Evolutionary conservation across 2,888 invertebrate species (phyloP).

Genomic region (Pseudococcus jackbeardsleyi): DNA sequence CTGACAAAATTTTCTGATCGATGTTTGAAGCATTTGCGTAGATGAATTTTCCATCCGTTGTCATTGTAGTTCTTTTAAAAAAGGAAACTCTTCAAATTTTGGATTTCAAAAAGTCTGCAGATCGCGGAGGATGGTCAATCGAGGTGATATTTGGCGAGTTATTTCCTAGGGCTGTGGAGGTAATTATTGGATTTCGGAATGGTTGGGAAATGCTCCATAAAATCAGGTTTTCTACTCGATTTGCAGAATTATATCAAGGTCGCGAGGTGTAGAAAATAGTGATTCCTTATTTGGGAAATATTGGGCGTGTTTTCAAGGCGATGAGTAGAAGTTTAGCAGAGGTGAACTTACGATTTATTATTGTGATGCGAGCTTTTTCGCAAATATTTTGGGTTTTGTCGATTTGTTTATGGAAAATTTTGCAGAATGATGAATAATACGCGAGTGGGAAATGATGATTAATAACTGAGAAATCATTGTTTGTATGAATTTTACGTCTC

Average conservation of each 20-base stretch:
- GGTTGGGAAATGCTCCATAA: neutral
- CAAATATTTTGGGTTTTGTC: neutral
- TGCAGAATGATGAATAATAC: neutral
- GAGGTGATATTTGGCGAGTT: too few relatives aligned
- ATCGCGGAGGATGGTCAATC: too few relatives aligned
- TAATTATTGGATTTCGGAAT: neutral
- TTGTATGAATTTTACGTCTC: too few relatives aligned
- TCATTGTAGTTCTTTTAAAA: too few relatives aligned
- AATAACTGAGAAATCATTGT: too few relatives aligned
- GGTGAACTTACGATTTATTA: neutral
- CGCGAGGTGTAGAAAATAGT: neutral
- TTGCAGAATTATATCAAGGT: conserved; percentile 10
- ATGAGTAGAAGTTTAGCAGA: neutral
- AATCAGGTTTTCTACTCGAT: neutral
- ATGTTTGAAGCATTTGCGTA: neutral
- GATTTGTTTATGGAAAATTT: neutral
- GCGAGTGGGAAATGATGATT: too few relatives aligned
- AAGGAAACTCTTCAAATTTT: neutral
- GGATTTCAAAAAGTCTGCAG: too few relatives aligned
- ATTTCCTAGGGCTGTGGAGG: too few relatives aligned
- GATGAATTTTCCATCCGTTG: neutral
- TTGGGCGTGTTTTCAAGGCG: conserved; percentile 1
- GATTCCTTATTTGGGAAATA: neutral
- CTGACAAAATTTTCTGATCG: neutral
- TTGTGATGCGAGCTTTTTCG: neutral